A percentile compares a stretch with the other conserved stretches of the same genome.
Conservation (phyloP, 2,888 invertebrate species). For the Rotaria socialis region DNA sequence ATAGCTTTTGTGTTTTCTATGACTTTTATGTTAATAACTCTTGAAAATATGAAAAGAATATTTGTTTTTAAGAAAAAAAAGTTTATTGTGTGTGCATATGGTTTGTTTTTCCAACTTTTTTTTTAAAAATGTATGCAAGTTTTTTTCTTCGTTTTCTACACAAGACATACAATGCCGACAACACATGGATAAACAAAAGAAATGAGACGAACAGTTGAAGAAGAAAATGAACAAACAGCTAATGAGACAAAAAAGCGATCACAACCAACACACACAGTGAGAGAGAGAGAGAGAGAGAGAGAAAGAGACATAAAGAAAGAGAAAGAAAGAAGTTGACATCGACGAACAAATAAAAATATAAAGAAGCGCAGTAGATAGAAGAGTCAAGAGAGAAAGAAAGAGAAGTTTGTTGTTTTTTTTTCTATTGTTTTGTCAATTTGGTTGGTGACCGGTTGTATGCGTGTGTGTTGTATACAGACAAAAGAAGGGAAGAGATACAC, state of each 20-base stretch:
- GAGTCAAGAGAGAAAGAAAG: not conserved
- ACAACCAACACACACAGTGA: conserved; percentile 7
- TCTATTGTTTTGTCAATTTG: conserved; percentile 18
- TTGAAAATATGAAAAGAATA: no score
- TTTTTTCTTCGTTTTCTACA: not conserved
- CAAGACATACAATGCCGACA: conserved; percentile 26
- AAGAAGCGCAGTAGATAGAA: conserved; percentile 13
- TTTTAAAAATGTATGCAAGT: conserved; percentile 6
- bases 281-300: not conserved
- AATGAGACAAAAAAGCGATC: conserved; percentile 6
- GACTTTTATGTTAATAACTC: no score
- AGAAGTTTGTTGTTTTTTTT: not conserved
- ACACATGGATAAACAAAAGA: not conserved
- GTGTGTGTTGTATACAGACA: conserved; percentile 21
- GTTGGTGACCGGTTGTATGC: conserved; percentile 23
- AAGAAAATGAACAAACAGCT: conserved; percentile 21
- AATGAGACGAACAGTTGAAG: conserved; percentile 3
- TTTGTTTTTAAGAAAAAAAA: not conserved
- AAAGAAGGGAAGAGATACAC: not conserved
- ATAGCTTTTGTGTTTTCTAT: no score
- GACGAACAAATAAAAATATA: conserved; percentile 29
- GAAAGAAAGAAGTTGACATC: not conserved
- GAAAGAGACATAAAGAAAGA: not conserved
- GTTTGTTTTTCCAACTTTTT: not conserved
- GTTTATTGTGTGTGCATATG: conserved; percentile 28